Percentiles rank a stretch among this genome's conserved stretches.
phyloP scores from a whole-genome alignment of 2,113 vertebrate genomes.

The Ptyas mucosa region DNA sequence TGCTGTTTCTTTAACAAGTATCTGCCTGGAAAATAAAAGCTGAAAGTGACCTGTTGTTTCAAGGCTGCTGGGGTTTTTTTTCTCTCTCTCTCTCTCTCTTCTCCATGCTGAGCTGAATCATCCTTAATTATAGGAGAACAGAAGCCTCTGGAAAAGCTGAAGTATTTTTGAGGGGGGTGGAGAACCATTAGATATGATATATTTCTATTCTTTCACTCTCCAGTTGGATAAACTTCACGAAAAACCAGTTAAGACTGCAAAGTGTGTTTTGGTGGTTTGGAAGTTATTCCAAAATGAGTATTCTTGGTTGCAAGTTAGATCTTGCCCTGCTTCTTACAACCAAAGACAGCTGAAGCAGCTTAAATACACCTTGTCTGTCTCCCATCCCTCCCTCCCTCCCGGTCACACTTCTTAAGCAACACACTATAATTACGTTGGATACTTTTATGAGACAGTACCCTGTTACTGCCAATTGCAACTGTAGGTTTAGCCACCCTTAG shows the following conservation, averaged over 20 bases:
- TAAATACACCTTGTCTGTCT: constrained; percentile 47
- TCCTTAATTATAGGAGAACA: background rate
- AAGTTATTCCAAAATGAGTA: constrained; percentile 58
- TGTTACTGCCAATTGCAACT: constrained; percentile 47
- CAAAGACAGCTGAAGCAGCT: constrained; percentile 61
- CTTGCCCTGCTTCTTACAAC: constrained; percentile 72
- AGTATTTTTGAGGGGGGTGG: background rate
- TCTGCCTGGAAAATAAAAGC: constrained; percentile 30
- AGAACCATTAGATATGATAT: background rate
- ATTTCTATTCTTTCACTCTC: background rate
- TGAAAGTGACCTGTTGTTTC: background rate
- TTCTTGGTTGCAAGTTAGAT: constrained; percentile 74
- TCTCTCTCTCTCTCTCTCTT: no score
- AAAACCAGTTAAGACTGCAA: background rate
- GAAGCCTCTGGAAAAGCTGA: background rate
- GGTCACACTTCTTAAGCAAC: constrained; percentile 33
- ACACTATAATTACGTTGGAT: constrained; percentile 62
- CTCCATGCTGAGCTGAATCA: background rate
- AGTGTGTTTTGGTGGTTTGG: constrained; percentile 16
- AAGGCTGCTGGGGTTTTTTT: background rate
- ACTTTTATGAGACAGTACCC: constrained; percentile 60
- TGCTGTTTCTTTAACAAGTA: constrained; percentile 56
- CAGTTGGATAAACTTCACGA: background rate
- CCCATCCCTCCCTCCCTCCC: no score
- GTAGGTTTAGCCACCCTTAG: constrained; percentile 31